A percentile compares a stretch with the other conserved stretches of the same genome.
Conservation (phyloP, 2,113 vertebrate species). For the Melanostigma gelatinosum region DNA sequence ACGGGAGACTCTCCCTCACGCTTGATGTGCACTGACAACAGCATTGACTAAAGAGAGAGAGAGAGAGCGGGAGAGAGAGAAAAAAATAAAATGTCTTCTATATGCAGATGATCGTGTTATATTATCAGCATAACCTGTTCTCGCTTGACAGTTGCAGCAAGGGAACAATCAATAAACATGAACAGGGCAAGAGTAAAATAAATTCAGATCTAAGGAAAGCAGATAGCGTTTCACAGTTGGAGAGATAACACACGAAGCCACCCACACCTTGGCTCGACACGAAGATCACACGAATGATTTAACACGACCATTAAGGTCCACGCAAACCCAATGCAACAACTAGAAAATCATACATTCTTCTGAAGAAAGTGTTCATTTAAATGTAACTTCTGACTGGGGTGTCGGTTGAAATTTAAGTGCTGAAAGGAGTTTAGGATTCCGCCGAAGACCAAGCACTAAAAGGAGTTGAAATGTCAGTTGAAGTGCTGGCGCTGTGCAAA, state of each 20-base stretch:
- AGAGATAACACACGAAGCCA: neutral
- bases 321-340: neutral
- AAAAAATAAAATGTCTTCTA: slow-evolving; percentile 29
- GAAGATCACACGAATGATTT: neutral
- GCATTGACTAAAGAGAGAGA: slow-evolving; percentile 86
- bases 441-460: neutral
- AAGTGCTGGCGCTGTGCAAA: neutral
- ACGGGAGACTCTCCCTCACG: slow-evolving; percentile 98
- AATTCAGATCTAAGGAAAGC: slow-evolving; percentile 9
- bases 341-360: neutral
- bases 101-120: slow-evolving; percentile 54
- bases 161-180: slow-evolving; percentile 38
- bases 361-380: neutral
- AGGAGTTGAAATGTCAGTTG: neutral
- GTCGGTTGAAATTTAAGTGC: neutral
- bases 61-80: neutral
- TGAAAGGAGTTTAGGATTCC: neutral
- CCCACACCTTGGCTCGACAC: neutral
- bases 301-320: neutral
- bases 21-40: slow-evolving; percentile 99
- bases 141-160: slow-evolving; percentile 18
- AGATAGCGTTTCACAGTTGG: neutral
- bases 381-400: neutral
- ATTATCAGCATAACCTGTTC: slow-evolving; percentile 35
- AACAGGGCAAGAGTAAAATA: slow-evolving; percentile 23